These are phyloP conservation scores for Desoria tigrina DNA, from an alignment of 2,888 invertebrate genomes.

Conservation along the genomic window DNA sequence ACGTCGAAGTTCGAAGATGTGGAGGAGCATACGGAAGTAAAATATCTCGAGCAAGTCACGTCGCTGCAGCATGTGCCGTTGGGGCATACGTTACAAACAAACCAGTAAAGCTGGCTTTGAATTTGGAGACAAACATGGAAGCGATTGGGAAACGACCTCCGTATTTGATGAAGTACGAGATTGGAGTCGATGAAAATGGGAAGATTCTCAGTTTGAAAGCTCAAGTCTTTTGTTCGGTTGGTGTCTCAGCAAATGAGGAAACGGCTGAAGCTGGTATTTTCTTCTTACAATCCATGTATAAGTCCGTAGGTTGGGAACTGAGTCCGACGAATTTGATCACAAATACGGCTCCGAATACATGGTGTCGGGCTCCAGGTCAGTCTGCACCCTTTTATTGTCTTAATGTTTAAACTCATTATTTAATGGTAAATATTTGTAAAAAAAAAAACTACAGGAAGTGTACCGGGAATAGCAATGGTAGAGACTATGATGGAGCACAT, in stretches of 20 bases:
- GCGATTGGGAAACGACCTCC: slow-evolving; percentile 69
- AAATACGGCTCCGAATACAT: slow-evolving; percentile 57
- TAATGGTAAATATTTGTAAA: no score
- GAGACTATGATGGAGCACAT: slow-evolving; percentile 63
- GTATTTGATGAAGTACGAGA: slow-evolving; percentile 67
- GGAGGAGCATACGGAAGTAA: slow-evolving; percentile 83
- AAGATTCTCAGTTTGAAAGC: slow-evolving; percentile 56
- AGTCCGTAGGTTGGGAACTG: slow-evolving; percentile 57
- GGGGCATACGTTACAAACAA: slow-evolving; percentile 67
- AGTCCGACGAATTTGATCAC: slow-evolving; percentile 56
- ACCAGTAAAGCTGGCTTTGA: slow-evolving; percentile 71
- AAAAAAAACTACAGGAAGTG: slow-evolving; percentile 59
- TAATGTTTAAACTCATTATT: not conserved
- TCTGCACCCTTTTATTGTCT: no score
- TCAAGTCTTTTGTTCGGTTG: slow-evolving; percentile 56
- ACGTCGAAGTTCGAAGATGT: slow-evolving; percentile 69
- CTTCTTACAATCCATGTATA: slow-evolving; percentile 54
- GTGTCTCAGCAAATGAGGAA: slow-evolving; percentile 54
- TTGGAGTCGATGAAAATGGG: slow-evolving; percentile 56
- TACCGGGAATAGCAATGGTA: slow-evolving; percentile 66
- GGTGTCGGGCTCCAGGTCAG: slow-evolving; percentile 50
- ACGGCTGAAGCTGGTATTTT: slow-evolving; percentile 36
- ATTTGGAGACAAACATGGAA: slow-evolving; percentile 72
- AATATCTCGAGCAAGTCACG: slow-evolving; percentile 65
- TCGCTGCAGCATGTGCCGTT: slow-evolving; percentile 70